Evolutionary conservation across 1,140 invertebrate species (phyloP), one percentile per base, ranked within the genome.

Genomic region (Pogonus chalceus): DNA sequence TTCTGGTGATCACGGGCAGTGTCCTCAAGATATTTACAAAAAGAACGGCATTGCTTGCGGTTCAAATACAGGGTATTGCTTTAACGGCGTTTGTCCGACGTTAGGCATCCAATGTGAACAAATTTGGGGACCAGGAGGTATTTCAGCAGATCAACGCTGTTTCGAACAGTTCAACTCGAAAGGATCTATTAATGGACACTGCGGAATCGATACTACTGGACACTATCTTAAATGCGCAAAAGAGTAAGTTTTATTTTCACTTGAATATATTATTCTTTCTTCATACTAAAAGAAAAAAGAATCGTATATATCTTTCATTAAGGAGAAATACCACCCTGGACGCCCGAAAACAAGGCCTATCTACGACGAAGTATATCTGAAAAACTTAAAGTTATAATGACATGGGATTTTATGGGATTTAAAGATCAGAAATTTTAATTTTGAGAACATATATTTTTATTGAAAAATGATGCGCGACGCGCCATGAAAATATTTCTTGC

Each of bases 121-220:
- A 51, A 88, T 97, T 54, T 97, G 95, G 95, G 93, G 93, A 9
- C 9, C 57, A 77, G 87, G 84, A 3, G 83, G 85, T 1, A 71
- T 78, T 49, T 81, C 82, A 0, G 87, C 86, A 1, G 88, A 94
- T 65, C 76, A 80, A 39, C 80, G 92, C 59, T 97, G 93, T 72
- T 97, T 88, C 71, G 86, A 92, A 56, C 83, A 92, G 65, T 96
- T 95, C 71, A 97, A 97, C 70, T 87, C 89, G 0, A 90, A 94
- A 64, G 94, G 94, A 10, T 90, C 88, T 2, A 86, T 90, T 49
- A 93, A 87, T 61, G 94, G 93, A 0, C 92, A 97, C 69, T 97
- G 93, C 72, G 93, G 93, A 1, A 4, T 31, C 14, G 87, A 94
- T 65, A 60, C 69, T 14, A 78, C 78, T 57, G 90, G 88, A 21